Evolutionary conservation across 2,888 invertebrate genomes (phyloP), one percentile per base, ranked within the genome.

Genomic region (Mythimna albipuncta): DNA sequence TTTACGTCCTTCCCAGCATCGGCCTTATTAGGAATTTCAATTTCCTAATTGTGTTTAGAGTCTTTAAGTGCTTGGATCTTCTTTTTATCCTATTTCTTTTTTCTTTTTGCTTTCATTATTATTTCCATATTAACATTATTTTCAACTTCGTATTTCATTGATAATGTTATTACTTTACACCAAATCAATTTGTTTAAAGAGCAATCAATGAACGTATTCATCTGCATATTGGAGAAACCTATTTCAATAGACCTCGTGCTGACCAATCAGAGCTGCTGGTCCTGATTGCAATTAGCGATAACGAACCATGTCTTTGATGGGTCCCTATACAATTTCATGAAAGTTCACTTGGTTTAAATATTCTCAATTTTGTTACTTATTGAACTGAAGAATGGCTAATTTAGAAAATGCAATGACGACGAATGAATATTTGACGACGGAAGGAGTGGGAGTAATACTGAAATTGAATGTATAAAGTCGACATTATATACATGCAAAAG

Each of bases 341-440:
- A 58, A 35, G 16, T 50, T n/a, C 26, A 32, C 26, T 41, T 26
- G 11, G 16, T n/a, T 47, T 59, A 44, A 64, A 72, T 47, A 11
- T 64, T 73, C 26, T 19, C 64, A 55, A 79, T 67, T 57, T 55
- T 62, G 38, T 54, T 54, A 63, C 11, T 57, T 68, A 74, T 62
- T 62, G 52, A 55, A 74, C 38, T 21, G 21, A 64, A 62, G 38
- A 62, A 52, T 41, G 16, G 35, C 52, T 67, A 26, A 38, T 78
- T 64, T 47, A 26, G 16, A 5, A 59, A 77, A 77, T 77, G 58
- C 78, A 66, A 55, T 73, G 35, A 59, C n/a, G n/a, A n/a, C n/a
- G n/a, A n/a, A n/a, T 26, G 66, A 58, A 67, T 72, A 72, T 77
- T 66, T 64, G 58, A 44, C 21, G 57, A 59, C 16, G 59, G 38